Evolutionary conservation across 2,888 invertebrate genomes (phyloP), one percentile per base, ranked within the genome.

Genomic region (Nasonia oneida): DNA sequence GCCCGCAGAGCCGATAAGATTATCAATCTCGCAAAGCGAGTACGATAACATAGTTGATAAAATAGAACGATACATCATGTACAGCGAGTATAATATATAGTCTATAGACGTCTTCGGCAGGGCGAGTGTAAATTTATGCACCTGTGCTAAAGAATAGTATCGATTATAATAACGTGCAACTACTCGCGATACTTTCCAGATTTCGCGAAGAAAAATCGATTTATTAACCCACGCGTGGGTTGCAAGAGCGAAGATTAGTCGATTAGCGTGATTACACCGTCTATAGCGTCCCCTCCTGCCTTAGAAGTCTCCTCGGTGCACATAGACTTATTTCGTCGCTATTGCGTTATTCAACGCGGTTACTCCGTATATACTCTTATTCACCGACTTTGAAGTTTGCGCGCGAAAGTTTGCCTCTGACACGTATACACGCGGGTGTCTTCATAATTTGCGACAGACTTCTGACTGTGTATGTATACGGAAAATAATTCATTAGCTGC

Each of bases 1-100:
- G 15, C 15, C 1, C 37, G 42, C 2, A 23, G 6, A 23, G 0
- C 73, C n/a, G 73, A 73, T 73, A 73, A 73, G 73, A 73, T 73
- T 73, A 47, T 47, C 42, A 73, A 73, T 73, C 73, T 73, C 73
- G 29, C 29, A 42, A 61, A 73, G 23, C n/a, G 23, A 73, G 29
- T 73, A 23, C 12, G 73, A 47, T 73, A 42, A 23, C 42, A 47
- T 23, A 47, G 73, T 73, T 73, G 73, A 73, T 73, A 73, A 73
- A 73, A 73, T 15, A 47, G 23, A 73, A 23, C 23, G 14, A 42
- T 23, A 14, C 47, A 42, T 18, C n/a, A 53, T 37, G n/a, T 39
- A 42, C 47, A 6, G 3, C 8, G 5, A 15, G 57, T 73, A 29
- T 29, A 29, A 29, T 29, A 29, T 29, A 29, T 29, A 29, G 29